Evolutionary conservation across 2,797 vertebrate genomes (phyloP), one percentile per base, ranked within the genome.

Genomic region (Dermochelys coriacea): DNA sequence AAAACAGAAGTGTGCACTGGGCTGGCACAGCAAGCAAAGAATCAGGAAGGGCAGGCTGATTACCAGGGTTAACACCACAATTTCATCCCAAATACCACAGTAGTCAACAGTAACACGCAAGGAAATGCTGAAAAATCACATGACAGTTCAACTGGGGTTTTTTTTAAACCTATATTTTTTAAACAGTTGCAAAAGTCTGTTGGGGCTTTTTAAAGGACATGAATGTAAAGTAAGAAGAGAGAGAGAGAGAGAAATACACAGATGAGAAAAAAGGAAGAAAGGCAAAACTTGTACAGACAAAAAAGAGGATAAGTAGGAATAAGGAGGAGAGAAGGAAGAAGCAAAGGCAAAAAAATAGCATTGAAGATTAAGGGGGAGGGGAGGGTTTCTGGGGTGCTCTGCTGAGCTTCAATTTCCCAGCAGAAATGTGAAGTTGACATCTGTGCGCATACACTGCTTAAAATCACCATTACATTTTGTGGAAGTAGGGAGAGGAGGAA

Each of bases 71-170:
- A 87, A 45, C 9, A 85, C 64, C 41, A 31, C 5, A 78, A 84
- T 95, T 95, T 93, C 37, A 80, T 68, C 82, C 93, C 80, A 45
- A 21, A 19, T 75, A 52, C 90, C 84, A 89, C 89, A 85, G 16
- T 0, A 91, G 90, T n/a, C 85, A 91, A 79, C 82, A 96, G 85
- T 57, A 95, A 96, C 79, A 95, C 85, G 88, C 96, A 97, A 9
- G 3, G 85, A 93, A 95, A 59, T 86, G 82, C 89, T 92, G 84
- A 92, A 91, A 96, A 94, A 82, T 80, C 52, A 77, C 1, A 29
- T 68, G 31, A 45, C 90, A 87, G 45, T 83, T 93, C 80, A 79
- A 71, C 41, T 84, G 10, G 31, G 10, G 27, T 31, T 27, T 74
- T 93, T 77, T 90, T 85, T 64, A 61, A 55, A 41, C 47, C 5